These are phyloP conservation scores for Sebastiscus albofasciatus DNA, from an alignment of 2,797 vertebrate species.

Conservation along the genomic window DNA sequence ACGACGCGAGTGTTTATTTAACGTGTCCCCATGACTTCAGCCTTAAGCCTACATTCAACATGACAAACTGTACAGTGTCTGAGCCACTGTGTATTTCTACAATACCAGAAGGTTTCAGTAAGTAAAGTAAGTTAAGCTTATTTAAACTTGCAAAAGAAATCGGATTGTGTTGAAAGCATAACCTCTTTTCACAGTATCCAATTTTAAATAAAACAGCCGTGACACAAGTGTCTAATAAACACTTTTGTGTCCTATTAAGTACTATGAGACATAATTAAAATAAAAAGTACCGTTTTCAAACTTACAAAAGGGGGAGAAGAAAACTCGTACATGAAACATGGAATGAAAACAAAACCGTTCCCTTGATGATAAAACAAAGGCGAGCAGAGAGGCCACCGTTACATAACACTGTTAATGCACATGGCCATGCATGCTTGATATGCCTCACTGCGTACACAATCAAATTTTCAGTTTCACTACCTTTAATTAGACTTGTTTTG, in stretches of 20 bases:
- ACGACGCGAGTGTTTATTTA: too few relatives aligned
- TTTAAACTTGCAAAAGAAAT: neutral
- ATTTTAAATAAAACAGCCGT: neutral
- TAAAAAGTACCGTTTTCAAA: neutral
- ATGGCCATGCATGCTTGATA: constrained; percentile 28
- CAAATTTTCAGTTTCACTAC: neutral
- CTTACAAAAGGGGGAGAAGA: neutral
- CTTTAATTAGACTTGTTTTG: neutral
- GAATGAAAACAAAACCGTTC: constrained; percentile 10
- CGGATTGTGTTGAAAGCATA: neutral
- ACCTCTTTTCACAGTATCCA: neutral
- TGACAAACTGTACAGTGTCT: neutral
- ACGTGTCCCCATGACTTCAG: too few relatives aligned
- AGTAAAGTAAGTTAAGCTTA: neutral
- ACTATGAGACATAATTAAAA: neutral
- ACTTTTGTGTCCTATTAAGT: neutral
- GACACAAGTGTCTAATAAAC: neutral
- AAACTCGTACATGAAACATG: constrained; percentile 4
- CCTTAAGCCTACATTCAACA: neutral
- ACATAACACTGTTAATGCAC: constrained; percentile 57
- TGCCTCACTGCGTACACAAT: constrained; percentile 11
- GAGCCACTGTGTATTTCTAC: neutral
- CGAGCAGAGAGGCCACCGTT: constrained; percentile 30
- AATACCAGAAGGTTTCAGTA: neutral
- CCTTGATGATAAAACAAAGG: constrained; percentile 47